These are phyloP conservation scores for Cheilosia soror DNA, from an alignment of 2,888 invertebrate genomes.

Conservation along the genomic window DNA sequence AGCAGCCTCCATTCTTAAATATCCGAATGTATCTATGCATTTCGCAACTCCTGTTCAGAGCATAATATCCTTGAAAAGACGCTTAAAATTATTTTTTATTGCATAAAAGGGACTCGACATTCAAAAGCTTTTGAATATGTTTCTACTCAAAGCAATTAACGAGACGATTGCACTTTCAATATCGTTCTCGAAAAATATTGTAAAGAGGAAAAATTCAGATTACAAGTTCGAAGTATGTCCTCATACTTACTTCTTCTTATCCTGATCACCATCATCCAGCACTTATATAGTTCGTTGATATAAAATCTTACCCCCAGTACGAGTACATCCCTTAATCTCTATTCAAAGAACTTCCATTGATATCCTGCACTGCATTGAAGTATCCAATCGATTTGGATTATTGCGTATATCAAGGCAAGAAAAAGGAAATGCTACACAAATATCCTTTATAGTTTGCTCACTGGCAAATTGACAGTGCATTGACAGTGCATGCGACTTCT, in stretches of 20 bases:
- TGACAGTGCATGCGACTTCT: conserved; percentile 10
- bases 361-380: conserved; percentile 4
- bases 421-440: background rate
- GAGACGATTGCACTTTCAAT: background rate
- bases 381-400: conserved; percentile 22
- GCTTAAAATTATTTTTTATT: too few relatives aligned
- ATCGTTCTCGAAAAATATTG: background rate
- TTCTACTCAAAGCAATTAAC: background rate
- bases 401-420: background rate
- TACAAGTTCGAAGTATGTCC: background rate
- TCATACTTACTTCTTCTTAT: background rate
- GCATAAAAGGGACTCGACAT: too few relatives aligned
- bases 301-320: background rate
- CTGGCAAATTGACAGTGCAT: conserved; percentile 19
- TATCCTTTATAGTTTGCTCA: conserved; percentile 9
- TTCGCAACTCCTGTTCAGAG: too few relatives aligned
- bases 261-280: too few relatives aligned
- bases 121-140: too few relatives aligned
- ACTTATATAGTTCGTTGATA: background rate
- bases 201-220: background rate
- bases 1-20: too few relatives aligned
- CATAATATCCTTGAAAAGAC: too few relatives aligned
- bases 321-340: background rate
- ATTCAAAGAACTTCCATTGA: conserved; percentile 11
- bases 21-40: too few relatives aligned